These are phyloP conservation scores for Colossoma macropomum DNA, from an alignment of 2,113 vertebrate genomes.

Conservation along the genomic window DNA sequence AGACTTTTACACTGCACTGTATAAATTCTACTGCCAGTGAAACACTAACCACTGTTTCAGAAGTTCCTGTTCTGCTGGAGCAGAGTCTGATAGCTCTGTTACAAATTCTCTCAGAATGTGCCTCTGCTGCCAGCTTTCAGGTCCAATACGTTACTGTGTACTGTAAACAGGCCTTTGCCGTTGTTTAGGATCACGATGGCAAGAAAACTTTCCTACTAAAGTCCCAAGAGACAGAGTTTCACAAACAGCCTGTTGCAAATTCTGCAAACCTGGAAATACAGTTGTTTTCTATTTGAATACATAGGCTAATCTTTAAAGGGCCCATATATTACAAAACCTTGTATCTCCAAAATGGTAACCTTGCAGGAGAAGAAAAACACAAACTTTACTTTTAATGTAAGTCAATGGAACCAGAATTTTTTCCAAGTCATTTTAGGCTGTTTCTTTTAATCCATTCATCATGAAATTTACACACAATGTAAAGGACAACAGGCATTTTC, in stretches of 20 bases:
- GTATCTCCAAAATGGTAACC: too few relatives aligned
- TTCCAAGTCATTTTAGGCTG: too few relatives aligned
- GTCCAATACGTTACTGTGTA: neutral
- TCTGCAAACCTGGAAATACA: neutral
- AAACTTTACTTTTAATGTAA: too few relatives aligned
- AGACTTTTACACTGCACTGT: too few relatives aligned
- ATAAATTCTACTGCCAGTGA: neutral
- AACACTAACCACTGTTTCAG: neutral
- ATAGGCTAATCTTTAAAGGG: neutral
- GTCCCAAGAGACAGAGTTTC: neutral
- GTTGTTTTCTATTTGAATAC: neutral
- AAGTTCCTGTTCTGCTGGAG: neutral
- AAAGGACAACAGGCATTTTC: too few relatives aligned
- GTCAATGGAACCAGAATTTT: too few relatives aligned
- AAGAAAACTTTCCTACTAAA: neutral
- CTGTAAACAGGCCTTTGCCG: neutral
- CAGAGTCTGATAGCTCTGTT: neutral
- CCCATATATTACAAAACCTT: too few relatives aligned
- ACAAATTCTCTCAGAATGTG: neutral
- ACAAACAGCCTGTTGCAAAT: neutral
- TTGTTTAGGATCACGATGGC: neutral
- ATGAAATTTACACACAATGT: too few relatives aligned
- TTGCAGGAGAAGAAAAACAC: too few relatives aligned
- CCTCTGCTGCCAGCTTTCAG: neutral
- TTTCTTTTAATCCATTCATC: too few relatives aligned